These are phyloP conservation scores for Plusia festucae DNA, from an alignment of 2,888 invertebrate genomes.

Conservation along the genomic window DNA sequence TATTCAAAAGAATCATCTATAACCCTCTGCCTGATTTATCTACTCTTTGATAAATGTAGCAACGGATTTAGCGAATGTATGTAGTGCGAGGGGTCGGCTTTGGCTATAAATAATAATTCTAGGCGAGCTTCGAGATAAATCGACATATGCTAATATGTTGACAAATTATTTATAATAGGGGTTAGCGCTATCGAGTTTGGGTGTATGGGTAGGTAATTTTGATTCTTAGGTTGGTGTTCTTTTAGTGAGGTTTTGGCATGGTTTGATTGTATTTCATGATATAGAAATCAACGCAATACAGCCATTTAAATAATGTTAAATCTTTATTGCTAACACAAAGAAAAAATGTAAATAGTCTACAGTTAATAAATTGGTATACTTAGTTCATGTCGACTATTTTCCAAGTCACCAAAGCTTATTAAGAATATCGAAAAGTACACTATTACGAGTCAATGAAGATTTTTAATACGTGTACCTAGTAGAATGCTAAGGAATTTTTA, in stretches of 20 bases:
- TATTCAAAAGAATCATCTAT: constrained; percentile 3
- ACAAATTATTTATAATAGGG: constrained; percentile 89
- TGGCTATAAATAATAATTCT: constrained; percentile 87
- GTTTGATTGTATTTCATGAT: background rate
- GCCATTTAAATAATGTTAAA: too few species aligned
- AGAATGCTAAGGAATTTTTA: background rate
- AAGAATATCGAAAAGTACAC: too few species aligned
- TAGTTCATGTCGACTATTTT: too few species aligned
- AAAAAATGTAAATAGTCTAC: too few species aligned
- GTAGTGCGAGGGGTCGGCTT: constrained; percentile 76
- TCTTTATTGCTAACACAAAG: too few species aligned
- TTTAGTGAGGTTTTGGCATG: background rate
- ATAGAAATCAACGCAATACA: background rate
- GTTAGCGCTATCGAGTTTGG: constrained; percentile 67
- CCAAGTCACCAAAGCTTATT: too few species aligned
- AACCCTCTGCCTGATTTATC: constrained; percentile 31
- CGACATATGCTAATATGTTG: constrained; percentile 87
- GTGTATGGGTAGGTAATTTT: constrained; percentile 22
- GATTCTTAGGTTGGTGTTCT: background rate
- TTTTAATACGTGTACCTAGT: too few species aligned
- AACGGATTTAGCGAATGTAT: constrained; percentile 85
- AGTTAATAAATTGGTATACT: too few species aligned
- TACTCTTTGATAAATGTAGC: constrained; percentile 64
- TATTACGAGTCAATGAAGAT: too few species aligned
- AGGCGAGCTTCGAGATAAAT: constrained; percentile 84